Evolutionary conservation across 1,140 invertebrate species (phyloP).

Genomic region (Meteorus sp.): DNA sequence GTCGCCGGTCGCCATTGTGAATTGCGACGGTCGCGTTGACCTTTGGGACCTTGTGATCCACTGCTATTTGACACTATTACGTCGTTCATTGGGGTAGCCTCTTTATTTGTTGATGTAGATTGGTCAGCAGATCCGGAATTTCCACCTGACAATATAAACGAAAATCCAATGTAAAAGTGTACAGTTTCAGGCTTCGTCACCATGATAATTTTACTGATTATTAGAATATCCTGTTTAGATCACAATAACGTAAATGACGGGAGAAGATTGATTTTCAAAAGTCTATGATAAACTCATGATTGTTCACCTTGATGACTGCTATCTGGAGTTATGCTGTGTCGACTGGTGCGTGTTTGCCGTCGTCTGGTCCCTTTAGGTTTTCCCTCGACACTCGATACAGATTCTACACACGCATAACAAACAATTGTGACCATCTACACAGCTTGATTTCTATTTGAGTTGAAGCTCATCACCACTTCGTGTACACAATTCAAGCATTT

Average conservation of each 20-base stretch:
- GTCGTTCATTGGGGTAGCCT: constrained; percentile 50
- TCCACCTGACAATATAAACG: constrained; percentile 40
- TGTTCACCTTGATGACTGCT: constrained; percentile 44
- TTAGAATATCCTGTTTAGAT: no score
- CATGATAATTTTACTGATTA: no score
- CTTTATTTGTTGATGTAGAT: constrained; percentile 47
- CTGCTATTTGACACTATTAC: constrained; percentile 44
- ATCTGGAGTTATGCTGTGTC: constrained; percentile 54
- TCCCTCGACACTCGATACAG: constrained; percentile 65
- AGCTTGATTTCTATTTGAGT: not conserved
- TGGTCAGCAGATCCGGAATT: constrained; percentile 53
- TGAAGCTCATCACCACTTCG: no score
- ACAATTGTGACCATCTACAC: constrained; percentile 58
- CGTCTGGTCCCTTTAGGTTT: constrained; percentile 57
- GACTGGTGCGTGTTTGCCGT: constrained; percentile 50
- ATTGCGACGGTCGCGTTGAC: constrained; percentile 53
- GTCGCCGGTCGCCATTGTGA: constrained; percentile 55
- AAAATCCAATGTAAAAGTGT: no score
- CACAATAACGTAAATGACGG: no score
- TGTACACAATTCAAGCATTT: constrained; percentile 8
- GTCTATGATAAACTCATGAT: no score
- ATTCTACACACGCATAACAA: constrained; percentile 59
- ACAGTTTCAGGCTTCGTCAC: no score
- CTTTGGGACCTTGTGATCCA: constrained; percentile 48
- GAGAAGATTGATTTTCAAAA: no score